Evolutionary conservation across 2,797 vertebrate genomes (phyloP).

Genomic region (Echiichthys vipera): DNA sequence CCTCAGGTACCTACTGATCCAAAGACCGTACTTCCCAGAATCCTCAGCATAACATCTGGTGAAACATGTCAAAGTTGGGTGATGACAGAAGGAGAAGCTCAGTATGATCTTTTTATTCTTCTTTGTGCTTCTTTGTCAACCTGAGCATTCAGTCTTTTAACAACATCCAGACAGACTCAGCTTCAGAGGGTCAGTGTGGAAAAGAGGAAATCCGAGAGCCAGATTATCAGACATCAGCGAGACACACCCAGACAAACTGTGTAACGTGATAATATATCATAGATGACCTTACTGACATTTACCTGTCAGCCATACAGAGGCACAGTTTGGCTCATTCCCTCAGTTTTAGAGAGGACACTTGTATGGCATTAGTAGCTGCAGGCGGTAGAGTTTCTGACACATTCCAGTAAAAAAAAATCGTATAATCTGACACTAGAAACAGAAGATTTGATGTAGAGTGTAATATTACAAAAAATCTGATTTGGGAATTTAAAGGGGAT

Average conservation of each 20-base stretch:
- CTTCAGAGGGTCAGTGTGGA: constrained; percentile 29
- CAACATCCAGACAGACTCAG: constrained; percentile 28
- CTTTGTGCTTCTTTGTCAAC: constrained; percentile 26
- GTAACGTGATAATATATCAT: constrained; percentile 63
- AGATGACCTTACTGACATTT: constrained; percentile 54
- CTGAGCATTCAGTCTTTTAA: constrained; percentile 37
- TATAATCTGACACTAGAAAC: constrained; percentile 56
- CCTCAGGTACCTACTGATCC: constrained; percentile 78
- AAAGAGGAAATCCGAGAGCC: constrained; percentile 56
- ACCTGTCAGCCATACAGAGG: constrained; percentile 44
- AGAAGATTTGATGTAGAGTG: not conserved
- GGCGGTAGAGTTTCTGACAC: constrained; percentile 52
- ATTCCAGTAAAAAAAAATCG: constrained; percentile 59
- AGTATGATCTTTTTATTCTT: constrained; percentile 27
- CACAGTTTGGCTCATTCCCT: constrained; percentile 15
- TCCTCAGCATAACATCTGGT: constrained; percentile 46
- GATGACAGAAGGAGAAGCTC: constrained; percentile 43
- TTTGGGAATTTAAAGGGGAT: constrained; percentile 7
- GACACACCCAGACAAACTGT: constrained; percentile 52
- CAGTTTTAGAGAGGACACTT: constrained; percentile 42
- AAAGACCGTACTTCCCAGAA: constrained; percentile 76
- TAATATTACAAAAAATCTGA: constrained; percentile 16
- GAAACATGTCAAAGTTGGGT: constrained; percentile 37
- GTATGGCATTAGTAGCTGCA: constrained; percentile 30
- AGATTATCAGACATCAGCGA: constrained; percentile 54